A percentile compares a stretch with the other conserved stretches of the same genome.
These are phyloP conservation scores for Synodontis membranacea DNA, from an alignment of 2,113 vertebrate species.

Conservation along the genomic window DNA sequence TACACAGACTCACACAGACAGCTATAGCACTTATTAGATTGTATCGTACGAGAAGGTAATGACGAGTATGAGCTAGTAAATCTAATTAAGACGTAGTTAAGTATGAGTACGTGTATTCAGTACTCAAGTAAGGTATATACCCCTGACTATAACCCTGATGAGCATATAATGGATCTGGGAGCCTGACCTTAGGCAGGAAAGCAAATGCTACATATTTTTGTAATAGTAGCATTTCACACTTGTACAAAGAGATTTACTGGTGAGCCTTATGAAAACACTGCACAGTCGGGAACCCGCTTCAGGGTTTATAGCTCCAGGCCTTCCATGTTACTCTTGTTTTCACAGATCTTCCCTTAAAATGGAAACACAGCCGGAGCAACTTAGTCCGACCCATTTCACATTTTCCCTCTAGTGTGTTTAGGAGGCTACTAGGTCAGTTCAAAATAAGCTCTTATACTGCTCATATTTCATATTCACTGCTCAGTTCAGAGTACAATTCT, in stretches of 20 bases:
- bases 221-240: slow-evolving; percentile 15
- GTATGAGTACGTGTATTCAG: not conserved
- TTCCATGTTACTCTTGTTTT: slow-evolving; percentile 32
- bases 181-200: not conserved
- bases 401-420: slow-evolving; percentile 15
- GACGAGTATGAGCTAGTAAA: not conserved
- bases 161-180: not conserved
- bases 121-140: not conserved
- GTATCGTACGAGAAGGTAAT: not conserved
- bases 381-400: slow-evolving; percentile 22
- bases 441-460: not conserved
- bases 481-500: slow-evolving; percentile 1
- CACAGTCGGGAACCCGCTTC: slow-evolving; percentile 1
- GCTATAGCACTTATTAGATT: not conserved
- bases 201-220: slow-evolving; percentile 14
- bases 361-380: slow-evolving; percentile 4
- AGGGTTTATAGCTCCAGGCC: slow-evolving; percentile 26
- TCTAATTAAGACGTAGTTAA: not conserved
- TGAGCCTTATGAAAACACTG: slow-evolving; percentile 4
- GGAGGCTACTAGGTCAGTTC: slow-evolving; percentile 25
- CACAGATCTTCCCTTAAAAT: slow-evolving; percentile 20
- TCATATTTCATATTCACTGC: slow-evolving; percentile 23
- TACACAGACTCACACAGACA: not conserved
- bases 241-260: slow-evolving; percentile 32
- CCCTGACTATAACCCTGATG: not conserved